These are phyloP conservation scores for Istiophorus platypterus DNA, from an alignment of 2,113 vertebrate species.

Conservation along the genomic window DNA sequence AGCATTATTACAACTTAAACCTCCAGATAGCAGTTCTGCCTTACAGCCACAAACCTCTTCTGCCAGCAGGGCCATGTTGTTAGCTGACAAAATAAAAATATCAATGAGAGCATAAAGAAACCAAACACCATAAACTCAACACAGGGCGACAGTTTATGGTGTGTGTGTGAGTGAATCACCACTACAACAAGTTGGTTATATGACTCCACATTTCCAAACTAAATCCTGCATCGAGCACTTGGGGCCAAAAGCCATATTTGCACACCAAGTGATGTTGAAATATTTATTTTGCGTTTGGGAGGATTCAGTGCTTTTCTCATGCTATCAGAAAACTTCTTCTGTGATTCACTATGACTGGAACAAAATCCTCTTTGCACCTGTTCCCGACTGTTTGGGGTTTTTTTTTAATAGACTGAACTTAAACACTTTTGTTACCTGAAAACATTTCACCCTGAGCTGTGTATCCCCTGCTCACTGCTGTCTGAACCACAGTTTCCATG, in stretches of 20 bases:
- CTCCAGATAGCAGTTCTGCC: slow-evolving; percentile 83
- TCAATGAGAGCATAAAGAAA: slow-evolving; percentile 9
- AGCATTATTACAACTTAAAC: slow-evolving; percentile 84
- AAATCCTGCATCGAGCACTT: neutral
- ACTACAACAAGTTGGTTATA: neutral
- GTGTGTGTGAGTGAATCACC: neutral
- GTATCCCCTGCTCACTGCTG: slow-evolving; percentile 85
- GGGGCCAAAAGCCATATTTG: neutral
- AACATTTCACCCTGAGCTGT: slow-evolving; percentile 93
- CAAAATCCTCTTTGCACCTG: neutral
- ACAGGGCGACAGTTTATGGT: neutral
- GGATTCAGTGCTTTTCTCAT: neutral
- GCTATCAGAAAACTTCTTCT: neutral
- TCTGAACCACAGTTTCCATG: slow-evolving; percentile 83
- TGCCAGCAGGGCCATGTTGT: slow-evolving; percentile 88
- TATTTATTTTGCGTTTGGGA: neutral
- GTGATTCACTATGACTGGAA: neutral
- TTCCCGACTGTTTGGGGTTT: neutral
- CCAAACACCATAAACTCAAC: neutral
- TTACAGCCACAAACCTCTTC: slow-evolving; percentile 85
- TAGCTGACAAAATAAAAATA: slow-evolving; percentile 77
- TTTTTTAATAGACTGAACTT: neutral
- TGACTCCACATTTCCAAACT: neutral
- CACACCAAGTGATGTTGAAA: neutral
- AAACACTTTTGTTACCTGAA: slow-evolving; percentile 81